Evolutionary conservation across 2,113 vertebrate genomes (phyloP).

Genomic region (Otolemur garnettii): DNA sequence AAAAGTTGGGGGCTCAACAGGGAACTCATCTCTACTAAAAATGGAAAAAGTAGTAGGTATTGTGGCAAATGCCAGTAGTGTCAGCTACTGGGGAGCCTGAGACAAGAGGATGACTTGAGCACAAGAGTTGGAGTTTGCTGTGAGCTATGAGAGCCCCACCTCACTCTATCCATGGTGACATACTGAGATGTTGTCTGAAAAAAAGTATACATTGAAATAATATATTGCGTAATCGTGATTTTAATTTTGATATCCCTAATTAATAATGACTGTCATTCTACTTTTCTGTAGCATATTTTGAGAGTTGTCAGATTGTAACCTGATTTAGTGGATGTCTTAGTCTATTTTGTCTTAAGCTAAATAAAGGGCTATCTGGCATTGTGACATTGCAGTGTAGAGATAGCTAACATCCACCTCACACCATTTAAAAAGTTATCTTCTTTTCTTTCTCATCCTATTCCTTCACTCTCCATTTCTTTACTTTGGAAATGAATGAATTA

Average conservation of each 20-base stretch:
- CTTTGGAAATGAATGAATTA: background rate
- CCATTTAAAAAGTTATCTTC: background rate
- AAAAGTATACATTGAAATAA: too few relatives aligned
- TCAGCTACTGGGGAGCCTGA: too few relatives aligned
- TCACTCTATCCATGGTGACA: too few relatives aligned
- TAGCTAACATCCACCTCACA: background rate
- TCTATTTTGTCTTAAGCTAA: background rate
- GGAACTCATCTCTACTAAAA: too few relatives aligned
- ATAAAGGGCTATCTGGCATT: background rate
- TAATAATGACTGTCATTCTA: background rate
- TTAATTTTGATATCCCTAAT: conserved; percentile 18
- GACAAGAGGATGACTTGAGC: too few relatives aligned
- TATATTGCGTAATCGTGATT: background rate
- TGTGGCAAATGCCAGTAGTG: too few relatives aligned
- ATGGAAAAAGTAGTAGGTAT: too few relatives aligned
- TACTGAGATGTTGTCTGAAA: too few relatives aligned
- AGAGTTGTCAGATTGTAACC: background rate
- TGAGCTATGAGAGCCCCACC: too few relatives aligned
- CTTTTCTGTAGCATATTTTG: background rate
- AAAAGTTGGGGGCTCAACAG: too few relatives aligned
- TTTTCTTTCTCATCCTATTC: background rate
- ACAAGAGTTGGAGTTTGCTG: too few relatives aligned
- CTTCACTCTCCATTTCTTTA: background rate
- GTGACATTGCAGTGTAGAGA: background rate
- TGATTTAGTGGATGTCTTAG: background rate